Evolutionary conservation across 1,140 invertebrate genomes (phyloP).

Genomic region (Coptotermes formosanus): DNA sequence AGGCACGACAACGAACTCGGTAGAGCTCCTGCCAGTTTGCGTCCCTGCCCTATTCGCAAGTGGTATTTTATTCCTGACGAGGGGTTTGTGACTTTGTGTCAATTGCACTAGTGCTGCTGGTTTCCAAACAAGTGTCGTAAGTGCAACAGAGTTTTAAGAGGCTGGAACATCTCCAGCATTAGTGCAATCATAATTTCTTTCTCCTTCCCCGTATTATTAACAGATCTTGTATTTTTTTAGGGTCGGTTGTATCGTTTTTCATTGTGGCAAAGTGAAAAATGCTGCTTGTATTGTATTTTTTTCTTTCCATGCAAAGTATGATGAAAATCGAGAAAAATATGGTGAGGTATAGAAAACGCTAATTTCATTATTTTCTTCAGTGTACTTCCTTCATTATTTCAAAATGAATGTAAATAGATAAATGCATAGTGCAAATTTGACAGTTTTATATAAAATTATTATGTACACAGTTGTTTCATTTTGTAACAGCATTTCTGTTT

Average conservation of each 20-base stretch:
- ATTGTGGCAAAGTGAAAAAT: not conserved
- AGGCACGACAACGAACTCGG: not conserved
- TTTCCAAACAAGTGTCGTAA: not conserved
- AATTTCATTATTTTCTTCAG: not conserved
- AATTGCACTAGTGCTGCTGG: not conserved
- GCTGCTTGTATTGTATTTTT: conserved; percentile 12
- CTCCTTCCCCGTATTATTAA: not conserved
- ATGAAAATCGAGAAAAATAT: not conserved
- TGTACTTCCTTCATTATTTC: conserved; percentile 7
- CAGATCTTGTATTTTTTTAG: conserved; percentile 8
- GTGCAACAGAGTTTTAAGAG: not conserved
- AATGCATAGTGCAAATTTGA: not conserved
- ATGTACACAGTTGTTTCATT: conserved; percentile 7
- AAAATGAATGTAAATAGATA: not conserved
- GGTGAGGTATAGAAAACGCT: not conserved
- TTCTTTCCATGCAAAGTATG: not conserved
- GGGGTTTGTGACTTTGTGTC: not conserved
- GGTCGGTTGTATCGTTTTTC: not conserved
- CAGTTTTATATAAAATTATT: not conserved
- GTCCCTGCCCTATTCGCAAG: not conserved
- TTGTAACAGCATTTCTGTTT: not conserved
- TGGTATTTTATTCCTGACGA: not conserved
- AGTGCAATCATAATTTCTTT: conserved; percentile 2
- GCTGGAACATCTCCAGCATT: conserved; percentile 14
- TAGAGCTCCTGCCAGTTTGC: not conserved